Base-by-base conservation (phyloP, 2,888 invertebrate genomes). In the Plemyria rubiginata region DNA sequence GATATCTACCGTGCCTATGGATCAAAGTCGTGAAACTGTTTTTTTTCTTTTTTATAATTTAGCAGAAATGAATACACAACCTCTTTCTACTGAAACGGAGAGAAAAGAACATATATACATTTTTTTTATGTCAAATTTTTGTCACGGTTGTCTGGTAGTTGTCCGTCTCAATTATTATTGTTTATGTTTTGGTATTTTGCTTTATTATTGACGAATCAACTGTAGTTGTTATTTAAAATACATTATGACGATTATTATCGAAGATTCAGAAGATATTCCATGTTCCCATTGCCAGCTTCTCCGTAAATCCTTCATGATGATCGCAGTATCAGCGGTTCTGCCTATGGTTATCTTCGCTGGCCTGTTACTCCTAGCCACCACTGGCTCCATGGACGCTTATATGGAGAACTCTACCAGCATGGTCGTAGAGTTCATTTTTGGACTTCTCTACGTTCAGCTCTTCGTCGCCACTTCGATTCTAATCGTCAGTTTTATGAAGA, bases 341-440 rank as follows among this genome's bases (percentile, higher is more conserved):
- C 88, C 88, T 0, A 87, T 89, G 75, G 43, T 87, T 0, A 50
- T 82, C 12, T 89, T 89, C 54, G 79, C 80, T 9, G 79, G 76
- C 0, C 43, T 88, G 0, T 76, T 89, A 0, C 71, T 86, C 0
- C 22, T 82, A 0, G 68, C 84, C 15, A 72, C 81, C 2, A 65
- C 75, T 0, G 71, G 68, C 0, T 73, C 73, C 8, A 66, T 78
- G 57, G 72, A 78, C 1, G 36, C 60, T 0, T 66, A 75, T 0
- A 61, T 77, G 0, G 73, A 82, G 4, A 59, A 66, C 7, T 54
- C 70, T 0, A 83, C 80, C 0, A 77, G 65, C 4, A 32, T 72
- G 0, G 70, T 88, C 0, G 82, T 85, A 0, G 84, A 87, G 59
- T 82, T 87, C 32, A 74, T 86, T 0, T 84, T 85, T 15, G 80